These are phyloP conservation scores for Bradysia coprophila DNA, from an alignment of 1,140 invertebrate genomes.

Conservation along the genomic window DNA sequence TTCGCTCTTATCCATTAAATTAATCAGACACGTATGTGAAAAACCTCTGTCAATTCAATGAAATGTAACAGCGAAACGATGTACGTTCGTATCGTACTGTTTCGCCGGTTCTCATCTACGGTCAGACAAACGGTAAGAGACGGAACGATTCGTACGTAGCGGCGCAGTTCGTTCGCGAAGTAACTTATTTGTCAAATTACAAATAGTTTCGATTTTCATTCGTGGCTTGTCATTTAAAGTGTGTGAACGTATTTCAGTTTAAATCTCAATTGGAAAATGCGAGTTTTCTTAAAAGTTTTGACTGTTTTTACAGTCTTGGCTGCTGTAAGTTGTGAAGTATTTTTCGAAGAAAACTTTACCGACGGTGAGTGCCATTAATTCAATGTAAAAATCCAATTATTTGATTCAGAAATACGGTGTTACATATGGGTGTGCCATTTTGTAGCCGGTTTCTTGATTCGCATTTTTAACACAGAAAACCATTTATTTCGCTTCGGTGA, in stretches of 20 bases:
- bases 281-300: neutral
- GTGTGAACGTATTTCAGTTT: neutral
- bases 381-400: slow-evolving; percentile 3
- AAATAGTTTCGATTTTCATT: neutral
- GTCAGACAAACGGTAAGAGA: too few species aligned
- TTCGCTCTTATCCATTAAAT: too few species aligned
- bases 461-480: too few species aligned
- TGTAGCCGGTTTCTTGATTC: slow-evolving; percentile 3
- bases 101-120: too few species aligned
- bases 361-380: slow-evolving; percentile 49
- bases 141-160: too few species aligned
- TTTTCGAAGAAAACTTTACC: slow-evolving; percentile 51
- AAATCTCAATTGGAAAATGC: neutral
- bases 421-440: slow-evolving; percentile 2
- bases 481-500: too few species aligned
- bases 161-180: too few species aligned
- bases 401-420: neutral
- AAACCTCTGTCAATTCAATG: too few species aligned
- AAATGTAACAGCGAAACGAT: too few species aligned
- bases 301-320: neutral
- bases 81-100: too few species aligned
- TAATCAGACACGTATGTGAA: too few species aligned
- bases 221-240: neutral
- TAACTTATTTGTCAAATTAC: too few species aligned
- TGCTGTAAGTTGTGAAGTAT: slow-evolving; percentile 28